Conservation (phyloP, 2,797 vertebrate species). For the Sebastes iracundus region DNA sequence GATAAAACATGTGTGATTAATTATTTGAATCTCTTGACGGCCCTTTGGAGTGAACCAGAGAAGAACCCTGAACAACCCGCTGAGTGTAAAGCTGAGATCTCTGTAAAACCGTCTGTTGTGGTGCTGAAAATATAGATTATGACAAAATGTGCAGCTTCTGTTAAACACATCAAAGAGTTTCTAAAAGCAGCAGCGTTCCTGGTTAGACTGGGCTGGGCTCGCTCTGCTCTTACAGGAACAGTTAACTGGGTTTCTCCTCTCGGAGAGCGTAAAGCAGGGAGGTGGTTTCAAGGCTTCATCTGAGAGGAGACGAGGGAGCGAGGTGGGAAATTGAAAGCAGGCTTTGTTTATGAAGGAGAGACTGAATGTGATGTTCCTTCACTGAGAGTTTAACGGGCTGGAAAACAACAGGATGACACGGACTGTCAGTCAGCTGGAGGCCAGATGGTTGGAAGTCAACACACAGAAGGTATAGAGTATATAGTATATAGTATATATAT, state of each 20-base stretch:
- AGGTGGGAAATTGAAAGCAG: conserved; percentile 48
- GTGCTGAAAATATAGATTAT: neutral
- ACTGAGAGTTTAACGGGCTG: conserved; percentile 40
- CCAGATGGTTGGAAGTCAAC: conserved; percentile 49
- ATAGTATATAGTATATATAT: no score
- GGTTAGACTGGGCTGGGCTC: neutral
- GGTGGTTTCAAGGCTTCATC: neutral
- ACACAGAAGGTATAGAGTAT: neutral
- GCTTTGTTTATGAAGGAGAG: conserved; percentile 37
- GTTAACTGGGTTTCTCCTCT: neutral
- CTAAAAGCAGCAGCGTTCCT: conserved; percentile 7
- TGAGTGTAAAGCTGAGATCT: neutral
- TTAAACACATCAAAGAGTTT: conserved; percentile 30
- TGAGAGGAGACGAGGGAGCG: neutral
- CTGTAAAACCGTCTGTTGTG: neutral
- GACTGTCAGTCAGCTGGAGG: conserved; percentile 51
- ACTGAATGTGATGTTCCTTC: conserved; percentile 24
- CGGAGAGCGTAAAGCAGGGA: neutral
- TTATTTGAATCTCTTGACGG: no score
- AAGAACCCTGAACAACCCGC: neutral
- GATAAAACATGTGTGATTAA: no score
- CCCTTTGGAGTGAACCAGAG: no score
- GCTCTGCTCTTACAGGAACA: conserved; percentile 2
- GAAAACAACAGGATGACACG: conserved; percentile 35
- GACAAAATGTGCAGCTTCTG: conserved; percentile 10